Base-by-base conservation (phyloP, 2,888 invertebrate species). In the Zele albiditarsus region DNA sequence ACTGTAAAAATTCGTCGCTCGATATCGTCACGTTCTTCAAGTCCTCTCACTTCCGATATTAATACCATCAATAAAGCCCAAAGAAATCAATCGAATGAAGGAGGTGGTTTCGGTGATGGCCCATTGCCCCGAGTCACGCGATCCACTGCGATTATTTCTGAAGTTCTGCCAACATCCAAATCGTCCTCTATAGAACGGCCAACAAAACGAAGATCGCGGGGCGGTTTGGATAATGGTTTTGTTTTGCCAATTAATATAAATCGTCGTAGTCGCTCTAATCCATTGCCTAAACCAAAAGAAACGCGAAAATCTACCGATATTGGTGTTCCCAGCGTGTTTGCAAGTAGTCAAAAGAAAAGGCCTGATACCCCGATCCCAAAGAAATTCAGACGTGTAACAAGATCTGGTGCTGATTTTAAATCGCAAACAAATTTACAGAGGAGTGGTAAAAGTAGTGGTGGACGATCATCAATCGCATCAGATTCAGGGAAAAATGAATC, bases 321-420 rank as follows among this genome's bases (percentile, higher is more conserved):
- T 53, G 60, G 80, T 79, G 27, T 42, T 49, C 16, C 46, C 31
- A 62, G 33, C 68, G 28, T 27, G 25, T 38, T 77, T 42, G 67
- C 77, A 31, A 80, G 58, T 25, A 69, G 63, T 14, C 67, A 57
- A 12, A 84, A 77, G 75, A 82, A 82, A 4, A 77, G 86, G 27
- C 86, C 87, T 0, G 88, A 87, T 58, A 87, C 88, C 3, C 87
- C 88, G 0, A 77, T 87, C 53, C 87, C 87, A 1, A 78, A 72
- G 1, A 66, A 72, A 6, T 14, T 6, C 3, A 69, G 60, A 20
- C 77, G 81, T 1, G 71, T 81, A 10, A 81, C 81, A 16, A 73
- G 81, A 71, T 80, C 80, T 2, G 66, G 75, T 0, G 68, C 74
- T 10, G 74, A 79, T 71, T 58, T 66, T 8, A 76, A 58, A 27